These are phyloP conservation scores for Pycnomerus fuliginosus DNA, from an alignment of 2,888 invertebrate species.

Conservation along the genomic window DNA sequence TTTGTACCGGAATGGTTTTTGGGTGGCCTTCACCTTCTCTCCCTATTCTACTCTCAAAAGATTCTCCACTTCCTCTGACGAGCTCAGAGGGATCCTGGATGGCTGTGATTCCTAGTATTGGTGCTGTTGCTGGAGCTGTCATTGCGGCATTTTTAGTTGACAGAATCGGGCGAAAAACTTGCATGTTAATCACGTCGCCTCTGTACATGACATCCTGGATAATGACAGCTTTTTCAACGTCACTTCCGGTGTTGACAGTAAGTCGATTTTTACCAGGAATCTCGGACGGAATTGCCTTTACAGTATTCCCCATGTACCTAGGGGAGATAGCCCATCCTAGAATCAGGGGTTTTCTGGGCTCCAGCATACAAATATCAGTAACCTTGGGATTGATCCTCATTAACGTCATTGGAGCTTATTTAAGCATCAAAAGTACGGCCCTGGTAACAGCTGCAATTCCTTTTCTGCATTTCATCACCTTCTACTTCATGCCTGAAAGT, in stretches of 20 bases:
- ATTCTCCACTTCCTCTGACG: conserved; percentile 45
- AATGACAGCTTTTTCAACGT: conserved; percentile 60
- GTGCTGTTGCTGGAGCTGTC: conserved; percentile 63
- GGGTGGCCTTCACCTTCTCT: conserved; percentile 59
- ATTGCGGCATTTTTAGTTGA: conserved; percentile 65
- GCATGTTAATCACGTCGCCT: conserved; percentile 61
- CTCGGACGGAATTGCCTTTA: conserved; percentile 52
- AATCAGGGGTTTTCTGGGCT: conserved; percentile 62
- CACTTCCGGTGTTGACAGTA: conserved; percentile 54
- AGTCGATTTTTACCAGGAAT: conserved; percentile 58
- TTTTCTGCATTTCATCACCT: conserved; percentile 51
- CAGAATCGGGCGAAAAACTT: conserved; percentile 66
- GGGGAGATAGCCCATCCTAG: conserved; percentile 61
- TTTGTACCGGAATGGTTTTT: conserved; percentile 51
- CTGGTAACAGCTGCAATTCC: conserved; percentile 54
- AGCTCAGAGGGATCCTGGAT: conserved; percentile 61
- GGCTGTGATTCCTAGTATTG: conserved; percentile 65
- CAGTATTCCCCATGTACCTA: conserved; percentile 59
- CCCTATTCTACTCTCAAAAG: conserved; percentile 53
- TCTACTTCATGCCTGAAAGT: conserved; percentile 61
- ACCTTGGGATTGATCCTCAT: conserved; percentile 62
- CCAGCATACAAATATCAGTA: conserved; percentile 59
- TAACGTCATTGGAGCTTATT: conserved; percentile 59
- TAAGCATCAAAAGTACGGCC: conserved; percentile 56
- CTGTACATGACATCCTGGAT: conserved; percentile 66